Evolutionary conservation across 2,797 vertebrate genomes (phyloP).

Genomic region (Triplophysa yarkandensis): DNA sequence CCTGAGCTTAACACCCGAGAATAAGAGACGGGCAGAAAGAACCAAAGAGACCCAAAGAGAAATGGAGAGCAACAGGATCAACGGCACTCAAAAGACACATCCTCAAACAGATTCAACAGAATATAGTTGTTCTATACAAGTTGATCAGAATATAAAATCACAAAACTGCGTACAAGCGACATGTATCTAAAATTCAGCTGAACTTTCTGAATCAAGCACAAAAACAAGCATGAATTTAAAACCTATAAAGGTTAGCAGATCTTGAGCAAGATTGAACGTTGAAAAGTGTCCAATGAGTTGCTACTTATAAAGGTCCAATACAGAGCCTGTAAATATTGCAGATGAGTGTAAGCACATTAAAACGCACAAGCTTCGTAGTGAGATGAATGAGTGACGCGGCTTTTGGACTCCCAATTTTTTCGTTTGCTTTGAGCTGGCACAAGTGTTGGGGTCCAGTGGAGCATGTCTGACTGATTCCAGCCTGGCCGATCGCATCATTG

Average conservation of each 20-base stretch:
- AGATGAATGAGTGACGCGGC: constrained; percentile 18
- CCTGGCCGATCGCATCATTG: constrained; percentile 16
- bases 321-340: constrained; percentile 44
- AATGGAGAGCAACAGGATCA: neutral
- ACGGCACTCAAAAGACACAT: neutral
- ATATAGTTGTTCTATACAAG: neutral
- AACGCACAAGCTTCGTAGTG: neutral
- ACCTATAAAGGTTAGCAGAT: neutral
- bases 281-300: constrained; percentile 57
- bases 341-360: constrained; percentile 12
- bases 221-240: constrained; percentile 51
- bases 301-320: constrained; percentile 65
- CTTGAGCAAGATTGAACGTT: constrained; percentile 40
- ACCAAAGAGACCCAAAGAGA: constrained; percentile 6
- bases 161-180: neutral
- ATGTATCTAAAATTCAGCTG: neutral
- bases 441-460: constrained; percentile 18
- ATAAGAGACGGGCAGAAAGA: neutral
- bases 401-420: constrained; percentile 23
- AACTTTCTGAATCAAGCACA: constrained; percentile 35
- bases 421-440: constrained; percentile 26
- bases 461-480: constrained; percentile 33
- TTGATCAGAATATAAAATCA: neutral
- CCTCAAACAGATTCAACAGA: neutral
- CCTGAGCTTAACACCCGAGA: constrained; percentile 33